Conservation (phyloP, 2,113 vertebrate species). For the Ophiodon elongatus region DNA sequence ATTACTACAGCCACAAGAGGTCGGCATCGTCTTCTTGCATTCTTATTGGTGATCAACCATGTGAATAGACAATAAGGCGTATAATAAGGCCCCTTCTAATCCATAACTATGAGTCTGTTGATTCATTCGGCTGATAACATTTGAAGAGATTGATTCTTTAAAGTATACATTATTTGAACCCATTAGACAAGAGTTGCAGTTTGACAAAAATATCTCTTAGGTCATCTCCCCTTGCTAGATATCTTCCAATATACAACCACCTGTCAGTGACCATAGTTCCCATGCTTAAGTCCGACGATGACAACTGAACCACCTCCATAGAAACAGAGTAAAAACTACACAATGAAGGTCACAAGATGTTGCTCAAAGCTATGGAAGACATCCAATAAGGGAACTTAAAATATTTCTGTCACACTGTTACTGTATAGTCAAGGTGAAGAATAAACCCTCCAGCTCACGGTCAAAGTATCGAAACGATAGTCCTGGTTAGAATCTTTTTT, state of each 20-base stretch:
- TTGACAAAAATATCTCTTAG: background rate
- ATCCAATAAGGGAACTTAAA: background rate
- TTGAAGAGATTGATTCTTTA: too few relatives aligned
- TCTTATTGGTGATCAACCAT: too few relatives aligned
- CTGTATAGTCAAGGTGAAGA: background rate
- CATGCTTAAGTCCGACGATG: background rate
- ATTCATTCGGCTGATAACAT: too few relatives aligned
- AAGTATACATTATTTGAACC: background rate
- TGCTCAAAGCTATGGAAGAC: background rate
- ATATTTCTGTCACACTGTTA: background rate
- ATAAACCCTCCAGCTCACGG: background rate
- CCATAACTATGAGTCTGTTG: too few relatives aligned
- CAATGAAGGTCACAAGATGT: background rate
- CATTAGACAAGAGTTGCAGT: background rate
- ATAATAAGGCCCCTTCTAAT: too few relatives aligned
- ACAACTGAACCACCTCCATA: background rate
- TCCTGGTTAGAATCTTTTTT: constrained; percentile 1
- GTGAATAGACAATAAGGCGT: too few relatives aligned
- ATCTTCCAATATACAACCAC: background rate
- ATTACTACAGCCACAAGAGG: too few relatives aligned
- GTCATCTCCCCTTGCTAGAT: background rate
- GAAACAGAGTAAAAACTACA: background rate
- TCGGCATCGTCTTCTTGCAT: too few relatives aligned
- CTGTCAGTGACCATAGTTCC: background rate
- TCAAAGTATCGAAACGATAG: background rate